A percentile compares a stretch with the other conserved stretches of the same genome.
These are phyloP conservation scores for Baccha elongata DNA, from an alignment of 2,888 invertebrate species.

Conservation along the genomic window DNA sequence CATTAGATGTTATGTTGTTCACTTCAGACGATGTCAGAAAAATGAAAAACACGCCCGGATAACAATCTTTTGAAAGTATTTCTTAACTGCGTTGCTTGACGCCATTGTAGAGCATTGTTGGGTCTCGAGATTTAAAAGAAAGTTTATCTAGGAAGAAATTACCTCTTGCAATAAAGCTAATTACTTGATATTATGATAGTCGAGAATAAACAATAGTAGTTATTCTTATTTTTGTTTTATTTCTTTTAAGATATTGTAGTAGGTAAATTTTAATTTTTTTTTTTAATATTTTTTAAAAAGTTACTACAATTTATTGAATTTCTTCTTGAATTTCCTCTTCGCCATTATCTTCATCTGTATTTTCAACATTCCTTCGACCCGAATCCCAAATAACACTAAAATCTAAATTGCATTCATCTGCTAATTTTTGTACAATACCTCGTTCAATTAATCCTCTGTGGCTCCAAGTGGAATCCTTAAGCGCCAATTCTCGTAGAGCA, in stretches of 20 bases:
- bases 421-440: conserved; percentile 79
- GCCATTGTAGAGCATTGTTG: not conserved
- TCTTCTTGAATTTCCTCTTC: conserved; percentile 81
- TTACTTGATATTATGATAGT: not conserved
- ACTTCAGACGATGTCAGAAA: conserved; percentile 35
- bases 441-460: conserved; percentile 79
- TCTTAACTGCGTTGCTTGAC: not conserved
- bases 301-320: conserved; percentile 63
- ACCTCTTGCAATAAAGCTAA: conserved; percentile 12
- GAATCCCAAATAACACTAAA: conserved; percentile 81
- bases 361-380: conserved; percentile 67
- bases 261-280: too few species aligned
- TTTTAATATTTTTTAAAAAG: not conserved
- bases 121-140: conserved; percentile 9
- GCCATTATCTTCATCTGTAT: conserved; percentile 59
- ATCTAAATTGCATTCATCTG: conserved; percentile 81
- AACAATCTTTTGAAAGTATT: conserved; percentile 21
- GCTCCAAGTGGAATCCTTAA: conserved; percentile 81
- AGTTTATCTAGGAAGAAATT: conserved; percentile 6
- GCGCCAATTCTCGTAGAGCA: conserved; percentile 79
- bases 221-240: not conserved
- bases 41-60: conserved; percentile 19
- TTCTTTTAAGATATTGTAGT: not conserved
- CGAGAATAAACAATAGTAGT: too few species aligned
- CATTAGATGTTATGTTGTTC: conserved; percentile 64